These are phyloP conservation scores for Drosophila nigritarsus DNA, from an alignment of 2,888 invertebrate species.

Conservation along the genomic window DNA sequence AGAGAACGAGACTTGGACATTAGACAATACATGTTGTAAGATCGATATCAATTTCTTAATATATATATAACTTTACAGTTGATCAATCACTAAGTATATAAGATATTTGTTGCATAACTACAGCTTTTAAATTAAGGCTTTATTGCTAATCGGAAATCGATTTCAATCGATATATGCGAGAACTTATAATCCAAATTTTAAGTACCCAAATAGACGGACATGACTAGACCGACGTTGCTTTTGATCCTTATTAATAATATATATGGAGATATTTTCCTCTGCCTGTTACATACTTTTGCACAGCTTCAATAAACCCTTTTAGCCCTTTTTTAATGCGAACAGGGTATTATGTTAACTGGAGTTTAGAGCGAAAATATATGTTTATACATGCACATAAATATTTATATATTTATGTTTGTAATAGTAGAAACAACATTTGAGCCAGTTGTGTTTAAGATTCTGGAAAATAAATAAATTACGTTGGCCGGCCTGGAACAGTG, in stretches of 20 bases:
- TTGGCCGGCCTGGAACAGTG: background rate
- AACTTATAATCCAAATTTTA: background rate
- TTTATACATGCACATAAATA: background rate
- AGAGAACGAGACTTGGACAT: constrained; percentile 61
- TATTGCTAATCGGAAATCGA: background rate
- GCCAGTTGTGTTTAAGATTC: background rate
- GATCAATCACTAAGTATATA: background rate
- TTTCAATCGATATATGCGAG: background rate
- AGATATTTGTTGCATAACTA: background rate
- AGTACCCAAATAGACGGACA: background rate
- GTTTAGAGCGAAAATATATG: background rate
- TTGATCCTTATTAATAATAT: background rate
- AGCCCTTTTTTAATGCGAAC: background rate
- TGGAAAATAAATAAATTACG: background rate
- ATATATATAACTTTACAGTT: background rate
- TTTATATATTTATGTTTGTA: background rate
- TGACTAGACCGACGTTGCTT: background rate
- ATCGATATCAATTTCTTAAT: background rate
- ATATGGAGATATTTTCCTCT: background rate
- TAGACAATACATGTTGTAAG: constrained; percentile 52
- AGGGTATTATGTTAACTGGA: background rate
- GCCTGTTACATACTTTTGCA: background rate
- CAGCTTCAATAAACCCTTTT: background rate
- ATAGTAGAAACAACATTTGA: background rate
- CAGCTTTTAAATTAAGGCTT: background rate